Base-by-base conservation (phyloP, 2,888 invertebrate species). In the Noctua janthina region DNA sequence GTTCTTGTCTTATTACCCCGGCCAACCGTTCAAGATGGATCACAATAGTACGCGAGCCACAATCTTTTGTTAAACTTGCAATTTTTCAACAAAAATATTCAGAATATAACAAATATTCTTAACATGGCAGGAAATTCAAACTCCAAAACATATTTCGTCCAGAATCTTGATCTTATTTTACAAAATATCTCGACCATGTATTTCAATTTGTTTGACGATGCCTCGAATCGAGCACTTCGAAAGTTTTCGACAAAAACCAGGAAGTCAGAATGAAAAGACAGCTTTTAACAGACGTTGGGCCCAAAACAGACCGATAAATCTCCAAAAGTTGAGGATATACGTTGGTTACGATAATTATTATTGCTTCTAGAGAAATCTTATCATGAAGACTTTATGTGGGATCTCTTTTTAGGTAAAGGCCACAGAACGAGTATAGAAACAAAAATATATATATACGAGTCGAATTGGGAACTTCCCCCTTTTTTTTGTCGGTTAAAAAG, bases 281-380 rank as follows among this genome's bases (percentile, higher is more conserved):
- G 76, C 66, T 80, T 76, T 75, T 83, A 73, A 71, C 43, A 74
- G 62, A 15, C 62, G 17, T 59, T 70, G 64, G 66, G 7, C n/a
- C 54, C 79, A 86, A 79, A 86, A 86, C 79, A 84, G 78, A 79
- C 59, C 62, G 29, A 82, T 81, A 78, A 64, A 78, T 82, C 69
- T 86, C 20, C n/a, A 56, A 81, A 86, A 88, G 62, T 83, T 79
- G 69, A 72, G 43, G 66, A 71, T 39, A 74, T 77, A 74, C 35
- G 77, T 75, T 69, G 70, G 73, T 82, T 70, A 78, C 69, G 51
- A 81, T 81, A 80, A 76, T 87, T 72, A 76, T 78, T 80, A 86
- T 81, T 75, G 74, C 54, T 77, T 51, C 39, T 23, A 68, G 17
- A 82, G 56, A 77, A 78, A 77, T 70, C 35, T 77, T 77, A 78